Base-by-base conservation (phyloP, 2,113 vertebrate genomes). In the Pedetes capensis region DNA sequence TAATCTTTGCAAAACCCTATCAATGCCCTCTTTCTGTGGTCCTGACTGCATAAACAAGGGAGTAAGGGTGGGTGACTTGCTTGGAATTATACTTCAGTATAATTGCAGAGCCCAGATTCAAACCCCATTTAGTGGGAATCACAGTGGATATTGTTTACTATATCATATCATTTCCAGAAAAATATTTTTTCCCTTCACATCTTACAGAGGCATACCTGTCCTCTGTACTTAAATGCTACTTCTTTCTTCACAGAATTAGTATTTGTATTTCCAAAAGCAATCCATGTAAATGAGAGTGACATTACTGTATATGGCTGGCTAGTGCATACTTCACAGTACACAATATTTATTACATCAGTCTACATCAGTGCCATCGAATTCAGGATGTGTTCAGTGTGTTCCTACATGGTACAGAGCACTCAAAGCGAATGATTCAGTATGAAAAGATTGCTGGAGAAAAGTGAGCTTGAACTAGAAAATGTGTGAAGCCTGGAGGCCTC, bases 201-300 rank as follows among this genome's bases (percentile, higher is more conserved):
- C 11, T 49, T n/a, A n/a, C n/a, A n/a, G n/a, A n/a, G n/a, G n/a
- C n/a, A 27, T 22, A 42, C 0, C 3, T 29, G 3, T 18, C 8
- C 5, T 57, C 39, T 76, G 6, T n/a, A 71, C 75, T 47, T 69
- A 69, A 69, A n/a, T 34, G 25, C 13, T 17, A 37, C 17, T 3
- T 39, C 27, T 90, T 37, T 64, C 29, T 51, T 37, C 29, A 63
- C 6, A 17, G 64, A 74, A 34, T 94, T 14, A n/a, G 75, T 4
- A 18, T 20, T 53, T 69, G 1, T 27, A 29, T 66, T 90, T 95
- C 55, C 25, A 29, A 74, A 32, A 25, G 29, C 72, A 44, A 32
- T n/a, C 55, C 49, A 27, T 4, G 22, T 59, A 49, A 55, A 39
- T 29, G 74, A 66, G 51, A 34, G 32, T 8, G 34, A 71, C 1